phyloP scores from a whole-genome alignment of 1,140 invertebrate genomes.

The Lepidurus arcticus region DNA sequence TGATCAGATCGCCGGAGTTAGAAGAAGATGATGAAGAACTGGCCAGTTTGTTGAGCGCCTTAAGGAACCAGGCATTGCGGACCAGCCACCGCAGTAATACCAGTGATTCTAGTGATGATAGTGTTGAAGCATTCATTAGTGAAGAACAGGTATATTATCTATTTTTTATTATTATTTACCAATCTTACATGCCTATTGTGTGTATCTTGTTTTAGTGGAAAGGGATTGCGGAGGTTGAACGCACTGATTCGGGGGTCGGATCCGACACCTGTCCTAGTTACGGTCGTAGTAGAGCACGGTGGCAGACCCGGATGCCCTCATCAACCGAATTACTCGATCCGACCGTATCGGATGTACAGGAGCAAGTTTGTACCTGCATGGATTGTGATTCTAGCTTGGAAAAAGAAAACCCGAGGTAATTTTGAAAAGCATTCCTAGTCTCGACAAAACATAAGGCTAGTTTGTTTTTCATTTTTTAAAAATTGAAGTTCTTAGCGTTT shows the following conservation, averaged over 20 bases:
- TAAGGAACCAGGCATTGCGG: conserved; percentile 27
- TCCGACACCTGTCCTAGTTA: conserved; percentile 63
- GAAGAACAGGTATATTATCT: background rate
- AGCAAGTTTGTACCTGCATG: conserved; percentile 1
- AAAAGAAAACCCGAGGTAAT: background rate
- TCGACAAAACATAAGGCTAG: background rate
- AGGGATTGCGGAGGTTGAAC: conserved; percentile 60
- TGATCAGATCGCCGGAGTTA: background rate
- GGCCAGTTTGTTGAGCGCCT: conserved; percentile 26
- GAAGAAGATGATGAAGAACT: conserved; percentile 32
- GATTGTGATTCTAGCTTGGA: background rate
- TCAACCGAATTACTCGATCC: background rate
- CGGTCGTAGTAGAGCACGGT: conserved; percentile 17
- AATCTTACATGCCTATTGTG: background rate
- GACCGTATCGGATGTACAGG: conserved; percentile 24
- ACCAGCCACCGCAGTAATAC: conserved; percentile 31
- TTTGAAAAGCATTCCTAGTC: background rate
- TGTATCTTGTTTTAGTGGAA: background rate
- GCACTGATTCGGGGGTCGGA: conserved; percentile 88
- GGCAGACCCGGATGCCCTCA: conserved; percentile 23
- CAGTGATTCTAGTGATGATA: conserved; percentile 31
- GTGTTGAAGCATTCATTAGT: conserved; percentile 20
- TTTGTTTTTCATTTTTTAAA: background rate
- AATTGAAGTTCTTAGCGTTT: background rate
- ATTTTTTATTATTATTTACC: background rate